phyloP scores from a whole-genome alignment of 2,797 vertebrate genomes.

The Danio aesculapii region DNA sequence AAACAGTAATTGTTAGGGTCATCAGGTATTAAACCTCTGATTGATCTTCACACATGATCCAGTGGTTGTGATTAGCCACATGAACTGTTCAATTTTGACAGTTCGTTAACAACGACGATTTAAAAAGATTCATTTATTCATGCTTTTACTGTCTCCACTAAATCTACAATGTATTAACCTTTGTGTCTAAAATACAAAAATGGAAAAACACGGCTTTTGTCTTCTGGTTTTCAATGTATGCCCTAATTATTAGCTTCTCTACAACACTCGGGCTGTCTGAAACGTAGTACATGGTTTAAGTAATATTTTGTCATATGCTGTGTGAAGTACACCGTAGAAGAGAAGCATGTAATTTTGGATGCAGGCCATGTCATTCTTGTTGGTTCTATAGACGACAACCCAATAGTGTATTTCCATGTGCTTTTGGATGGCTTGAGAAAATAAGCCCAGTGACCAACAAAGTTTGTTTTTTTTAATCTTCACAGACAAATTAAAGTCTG shows the following conservation, averaged over 20 bases:
- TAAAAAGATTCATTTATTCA: slow-evolving; percentile 31
- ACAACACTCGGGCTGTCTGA: neutral
- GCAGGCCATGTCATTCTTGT: no score
- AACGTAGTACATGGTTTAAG: no score
- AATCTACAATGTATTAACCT: slow-evolving; percentile 24
- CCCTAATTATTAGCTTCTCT: neutral
- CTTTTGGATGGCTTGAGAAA: neutral
- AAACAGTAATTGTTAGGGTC: neutral
- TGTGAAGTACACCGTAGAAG: no score
- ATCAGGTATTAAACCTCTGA: slow-evolving; percentile 4
- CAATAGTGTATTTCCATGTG: neutral
- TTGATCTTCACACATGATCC: neutral
- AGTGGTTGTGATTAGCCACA: slow-evolving; percentile 16
- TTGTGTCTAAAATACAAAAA: slow-evolving; percentile 41
- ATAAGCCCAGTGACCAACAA: no score
- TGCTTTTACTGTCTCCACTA: slow-evolving; percentile 18
- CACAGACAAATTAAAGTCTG: no score
- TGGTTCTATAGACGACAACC: neutral
- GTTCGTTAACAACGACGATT: neutral
- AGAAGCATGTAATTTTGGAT: no score
- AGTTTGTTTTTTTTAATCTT: no score
- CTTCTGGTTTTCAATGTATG: neutral
- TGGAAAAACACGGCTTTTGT: slow-evolving; percentile 22
- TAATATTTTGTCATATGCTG: no score
- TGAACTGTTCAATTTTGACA: slow-evolving; percentile 11